phyloP scores from a whole-genome alignment of 2,888 invertebrate species.

The Carterocephalus palaemon region DNA sequence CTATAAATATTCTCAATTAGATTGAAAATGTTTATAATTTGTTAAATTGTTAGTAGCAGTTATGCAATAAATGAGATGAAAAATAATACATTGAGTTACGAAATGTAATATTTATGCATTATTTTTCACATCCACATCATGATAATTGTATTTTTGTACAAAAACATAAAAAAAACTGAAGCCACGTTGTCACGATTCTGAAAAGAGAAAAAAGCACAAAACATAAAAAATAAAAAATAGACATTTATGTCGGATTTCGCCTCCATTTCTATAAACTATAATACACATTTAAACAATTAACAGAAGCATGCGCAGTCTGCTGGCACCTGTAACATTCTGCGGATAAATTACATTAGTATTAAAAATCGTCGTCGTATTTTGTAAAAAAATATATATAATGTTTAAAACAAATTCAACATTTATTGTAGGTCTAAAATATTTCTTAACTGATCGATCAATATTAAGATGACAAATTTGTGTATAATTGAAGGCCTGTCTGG shows the following conservation, averaged over 20 bases:
- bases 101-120: conserved; percentile 22
- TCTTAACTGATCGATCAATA: too few relatives aligned
- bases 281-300: conserved; percentile 10
- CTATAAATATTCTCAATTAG: conserved; percentile 51
- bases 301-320: conserved; percentile 42
- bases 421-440: too few relatives aligned
- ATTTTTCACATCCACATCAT: conserved; percentile 26
- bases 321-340: conserved; percentile 43
- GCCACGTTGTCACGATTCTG: conserved; percentile 11
- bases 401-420: too few relatives aligned
- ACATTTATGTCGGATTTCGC: conserved; percentile 64
- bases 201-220: conserved; percentile 26
- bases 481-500: too few relatives aligned
- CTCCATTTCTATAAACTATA: conserved; percentile 71
- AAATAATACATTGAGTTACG: too few relatives aligned
- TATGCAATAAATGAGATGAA: too few relatives aligned
- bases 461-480: too few relatives aligned
- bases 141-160: too few relatives aligned
- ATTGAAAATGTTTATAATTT: conserved; percentile 51
- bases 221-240: conserved; percentile 43
- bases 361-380: too few relatives aligned
- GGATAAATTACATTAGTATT: conserved; percentile 14
- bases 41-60: conserved; percentile 57
- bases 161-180: conserved; percentile 36
- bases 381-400: too few relatives aligned